Evolutionary conservation across 1,140 invertebrate genomes (phyloP), one percentile per base, ranked within the genome.

Genomic region (Drosophila pachea): DNA sequence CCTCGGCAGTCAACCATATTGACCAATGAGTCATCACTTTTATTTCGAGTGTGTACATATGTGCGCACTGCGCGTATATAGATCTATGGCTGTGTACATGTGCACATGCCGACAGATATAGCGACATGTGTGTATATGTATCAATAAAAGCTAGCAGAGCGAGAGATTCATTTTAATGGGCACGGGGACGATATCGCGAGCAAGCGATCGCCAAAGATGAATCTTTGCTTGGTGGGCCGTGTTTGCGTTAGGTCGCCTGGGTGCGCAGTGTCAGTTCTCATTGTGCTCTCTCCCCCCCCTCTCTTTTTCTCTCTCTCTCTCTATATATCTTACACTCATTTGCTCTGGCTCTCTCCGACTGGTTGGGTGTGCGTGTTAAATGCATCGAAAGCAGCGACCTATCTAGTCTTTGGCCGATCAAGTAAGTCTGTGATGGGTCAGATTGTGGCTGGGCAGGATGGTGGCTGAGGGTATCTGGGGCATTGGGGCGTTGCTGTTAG

Each of bases 11-110:
- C 43, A 52, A 35, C 38, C 66, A 29, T 47, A 49, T 56, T 50
- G 58, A 58, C 42, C 68, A 61, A 47, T 87, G 83, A 87, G 73
- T 87, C 83, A 87, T 87, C 76, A 79, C 83, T 87, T 87, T 87
- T 83, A 78, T 87, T 87, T 83, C 78, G 78, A 83, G 7, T 16
- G 33, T 55, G 49, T 22, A 67, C 7, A 61, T 22, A 55, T 22
- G 60, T 36, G 14, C 12, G 32, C 31, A 32, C 11, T 12, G 43
- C 52, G 52, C 9, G 47, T 32, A 61, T 22, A 66, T 49, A 29
- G 4, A 36, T 4, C 0, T 12, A 16, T 47, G 33, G 29, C 40
- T 29, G 32, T 59, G 48, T 12, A 63, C 45, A 40, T 63, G 42
- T 49, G 50, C 47, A n/a, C n/a, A n/a, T n/a, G n/a, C n/a, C n/a